phyloP scores from a whole-genome alignment of 64 coral and sea anemone species.

The Montipora capricornis region DNA sequence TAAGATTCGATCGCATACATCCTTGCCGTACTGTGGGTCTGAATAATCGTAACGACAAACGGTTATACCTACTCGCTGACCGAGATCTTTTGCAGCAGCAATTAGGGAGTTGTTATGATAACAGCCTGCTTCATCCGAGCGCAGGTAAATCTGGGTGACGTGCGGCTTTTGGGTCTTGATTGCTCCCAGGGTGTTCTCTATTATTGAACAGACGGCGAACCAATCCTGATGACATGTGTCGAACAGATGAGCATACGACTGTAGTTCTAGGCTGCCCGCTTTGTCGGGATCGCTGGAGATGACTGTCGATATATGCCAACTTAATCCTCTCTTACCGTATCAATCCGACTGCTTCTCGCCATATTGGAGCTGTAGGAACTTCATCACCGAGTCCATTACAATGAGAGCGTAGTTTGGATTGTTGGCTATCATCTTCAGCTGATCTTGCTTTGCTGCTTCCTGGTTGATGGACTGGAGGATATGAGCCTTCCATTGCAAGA shows the following conservation, averaged over 20 bases:
- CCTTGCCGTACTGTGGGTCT: too few species aligned
- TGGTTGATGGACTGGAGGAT: conserved; percentile 34
- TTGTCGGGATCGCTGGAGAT: conserved; percentile 3
- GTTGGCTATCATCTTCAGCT: not conserved
- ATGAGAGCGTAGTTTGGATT: not conserved
- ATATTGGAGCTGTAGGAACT: too few species aligned
- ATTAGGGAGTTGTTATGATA: too few species aligned
- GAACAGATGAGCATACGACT: conserved; percentile 34
- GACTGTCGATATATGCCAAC: conserved; percentile 43
- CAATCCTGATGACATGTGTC: conserved; percentile 35
- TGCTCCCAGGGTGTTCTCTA: too few species aligned
- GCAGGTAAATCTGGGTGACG: too few species aligned
- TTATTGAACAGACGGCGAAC: not conserved
- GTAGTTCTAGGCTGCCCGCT: conserved; percentile 14
- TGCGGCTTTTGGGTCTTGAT: too few species aligned
- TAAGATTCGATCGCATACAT: too few species aligned
- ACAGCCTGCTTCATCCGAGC: too few species aligned
- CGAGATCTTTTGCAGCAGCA: too few species aligned
- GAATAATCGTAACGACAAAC: too few species aligned
- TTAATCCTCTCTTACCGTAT: conserved; percentile 25
- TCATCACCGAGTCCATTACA: too few species aligned
- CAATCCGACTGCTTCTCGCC: conserved; percentile 45
- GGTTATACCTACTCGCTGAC: too few species aligned
- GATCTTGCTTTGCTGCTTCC: conserved; percentile 45
- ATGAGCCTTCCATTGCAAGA: conserved; percentile 45